These are phyloP conservation scores for Miniopterus natalensis DNA, from an alignment of 2,113 vertebrate genomes.

Conservation along the genomic window DNA sequence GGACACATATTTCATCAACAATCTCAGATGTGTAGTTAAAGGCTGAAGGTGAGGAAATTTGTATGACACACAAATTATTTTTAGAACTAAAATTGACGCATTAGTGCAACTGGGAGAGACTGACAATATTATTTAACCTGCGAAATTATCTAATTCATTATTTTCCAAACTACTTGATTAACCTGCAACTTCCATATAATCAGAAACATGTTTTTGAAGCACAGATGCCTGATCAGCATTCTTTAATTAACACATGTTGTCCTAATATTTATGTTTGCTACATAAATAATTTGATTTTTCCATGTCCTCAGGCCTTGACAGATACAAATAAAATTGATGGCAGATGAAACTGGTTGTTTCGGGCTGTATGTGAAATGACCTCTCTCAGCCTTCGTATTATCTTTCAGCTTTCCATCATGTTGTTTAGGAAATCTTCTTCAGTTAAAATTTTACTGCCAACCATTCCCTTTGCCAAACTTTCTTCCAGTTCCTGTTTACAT, in stretches of 20 bases:
- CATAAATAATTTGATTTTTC: conserved; percentile 67
- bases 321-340: conserved; percentile 54
- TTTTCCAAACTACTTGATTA: conserved; percentile 72
- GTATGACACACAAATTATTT: conserved; percentile 24
- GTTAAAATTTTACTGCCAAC: conserved; percentile 29
- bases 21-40: neutral
- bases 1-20: conserved; percentile 32
- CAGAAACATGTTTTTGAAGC: conserved; percentile 50
- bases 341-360: conserved; percentile 56
- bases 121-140: conserved; percentile 13
- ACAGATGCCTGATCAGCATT: conserved; percentile 50
- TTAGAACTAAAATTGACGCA: conserved; percentile 43
- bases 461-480: neutral
- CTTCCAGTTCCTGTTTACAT: conserved; percentile 27
- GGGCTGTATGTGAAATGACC: conserved; percentile 37
- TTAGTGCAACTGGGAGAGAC: neutral
- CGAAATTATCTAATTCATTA: conserved; percentile 63
- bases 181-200: conserved; percentile 60
- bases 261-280: conserved; percentile 71
- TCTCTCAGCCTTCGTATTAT: conserved; percentile 50
- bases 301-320: conserved; percentile 57
- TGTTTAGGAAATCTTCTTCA: conserved; percentile 63
- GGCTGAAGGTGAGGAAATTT: neutral
- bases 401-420: conserved; percentile 37
- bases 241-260: conserved; percentile 72